Evolutionary conservation across 2,797 vertebrate species (phyloP).

Genomic region (Poecile montanus): DNA sequence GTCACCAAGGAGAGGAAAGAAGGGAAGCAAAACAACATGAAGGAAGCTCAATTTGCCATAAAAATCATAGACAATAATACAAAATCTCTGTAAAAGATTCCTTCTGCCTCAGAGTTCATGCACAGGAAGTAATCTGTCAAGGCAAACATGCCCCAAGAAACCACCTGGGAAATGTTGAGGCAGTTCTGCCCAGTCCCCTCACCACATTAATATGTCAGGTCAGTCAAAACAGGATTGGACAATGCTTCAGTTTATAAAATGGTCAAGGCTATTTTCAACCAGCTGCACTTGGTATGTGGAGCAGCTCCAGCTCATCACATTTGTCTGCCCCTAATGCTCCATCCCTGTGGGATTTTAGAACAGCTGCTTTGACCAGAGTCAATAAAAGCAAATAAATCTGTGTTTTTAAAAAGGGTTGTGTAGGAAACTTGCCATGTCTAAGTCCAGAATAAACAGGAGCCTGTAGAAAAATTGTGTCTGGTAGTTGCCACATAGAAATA

Average conservation of each 20-base stretch:
- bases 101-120: not conserved
- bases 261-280: slow-evolving; percentile 21
- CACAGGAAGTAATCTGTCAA: not conserved
- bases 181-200: not conserved
- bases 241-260: slow-evolving; percentile 1
- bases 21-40: not conserved
- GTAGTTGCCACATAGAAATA: not conserved
- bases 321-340: not conserved
- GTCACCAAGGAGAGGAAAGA: not conserved
- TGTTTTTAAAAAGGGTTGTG: not conserved
- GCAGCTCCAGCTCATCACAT: not conserved
- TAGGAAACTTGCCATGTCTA: not conserved
- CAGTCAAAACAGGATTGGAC: slow-evolving; percentile 3
- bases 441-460: slow-evolving; percentile 21
- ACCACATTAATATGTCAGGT: not conserved
- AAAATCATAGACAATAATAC: not conserved
- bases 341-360: slow-evolving; percentile 7
- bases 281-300: slow-evolving; percentile 5
- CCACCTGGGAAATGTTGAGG: slow-evolving; percentile 7
- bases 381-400: slow-evolving; percentile 9
- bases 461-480: not conserved
- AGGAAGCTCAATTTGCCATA: not conserved
- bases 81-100: slow-evolving; percentile 10
- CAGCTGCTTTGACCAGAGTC: not conserved
- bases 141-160: not conserved